Conservation (phyloP, 2,113 vertebrate genomes). For the Microcebus tavaratra region DNA sequence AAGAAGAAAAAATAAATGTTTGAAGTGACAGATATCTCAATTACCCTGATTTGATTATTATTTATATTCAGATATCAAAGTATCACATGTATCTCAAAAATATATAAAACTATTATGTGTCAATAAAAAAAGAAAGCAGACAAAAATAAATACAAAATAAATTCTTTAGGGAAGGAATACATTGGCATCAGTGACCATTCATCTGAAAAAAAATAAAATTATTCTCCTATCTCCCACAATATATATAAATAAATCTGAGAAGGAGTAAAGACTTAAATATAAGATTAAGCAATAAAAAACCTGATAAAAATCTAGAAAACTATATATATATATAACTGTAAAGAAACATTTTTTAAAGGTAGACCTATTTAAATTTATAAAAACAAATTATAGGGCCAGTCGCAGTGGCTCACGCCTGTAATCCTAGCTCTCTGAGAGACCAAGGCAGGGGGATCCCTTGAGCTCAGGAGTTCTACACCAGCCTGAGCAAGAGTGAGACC, state of each 20-base stretch:
- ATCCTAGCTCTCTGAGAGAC: too few species aligned
- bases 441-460: too few species aligned
- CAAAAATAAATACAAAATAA: not conserved
- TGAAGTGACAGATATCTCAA: not conserved
- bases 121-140: not conserved
- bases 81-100: not conserved
- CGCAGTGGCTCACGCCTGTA: too few species aligned
- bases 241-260: not conserved
- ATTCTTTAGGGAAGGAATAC: not conserved
- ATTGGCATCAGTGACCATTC: not conserved
- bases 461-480: too few species aligned
- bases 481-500: too few species aligned
- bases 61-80: not conserved
- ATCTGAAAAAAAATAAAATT: conserved; percentile 29
- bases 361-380: not conserved
- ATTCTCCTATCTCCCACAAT: not conserved
- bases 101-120: not conserved
- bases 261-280: not conserved
- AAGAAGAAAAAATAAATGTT: not conserved
- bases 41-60: not conserved
- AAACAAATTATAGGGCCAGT: not conserved
- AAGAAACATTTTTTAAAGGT: not conserved
- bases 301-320: not conserved
- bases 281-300: not conserved
- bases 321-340: not conserved